Base-by-base conservation (phyloP, 37 sponge, comb jelly and placozoan species). In the Halichondria panicea region DNA sequence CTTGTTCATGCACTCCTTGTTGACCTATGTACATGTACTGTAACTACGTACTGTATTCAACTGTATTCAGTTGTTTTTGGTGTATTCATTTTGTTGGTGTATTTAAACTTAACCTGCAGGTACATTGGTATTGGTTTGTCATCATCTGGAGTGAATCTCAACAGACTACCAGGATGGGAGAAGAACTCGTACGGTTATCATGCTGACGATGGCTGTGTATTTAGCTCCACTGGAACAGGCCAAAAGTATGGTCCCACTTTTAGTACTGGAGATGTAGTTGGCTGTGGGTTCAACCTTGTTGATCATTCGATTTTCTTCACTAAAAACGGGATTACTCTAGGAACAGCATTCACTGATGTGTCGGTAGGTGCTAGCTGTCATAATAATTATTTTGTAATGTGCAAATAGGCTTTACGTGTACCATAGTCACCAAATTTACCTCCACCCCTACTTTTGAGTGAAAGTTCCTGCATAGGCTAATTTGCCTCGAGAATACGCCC, bases 181-280 rank as follows among this genome's bases (percentile, higher is more conserved):
- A 98, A 95, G 76, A 81, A 89, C 71, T 91, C 94, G 15, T 98
- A 92, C 80, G 99, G 99, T 80, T 98, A 93, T 82, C 99, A 98
- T 93, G 99, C 91, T 42, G 99, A 98, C 77, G 99, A 98, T 82
- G 99, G 99, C 35, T 87, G 91, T 77, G 84, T 91, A 1, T 98
- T 95, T 76, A 72, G 74, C 68, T 84, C 91, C 0, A 85, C 91
- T 37, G 86, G 84, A 6, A 88, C 84, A 13, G 99, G 99, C 1
- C 86, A 98, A 77, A 74, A 74, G 37, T 98, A 94, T 72, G 99
- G 99, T 18, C 96, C 99, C 12, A 93, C 94, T 15, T 98, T 95
- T 79, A 91, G 96, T 25, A 98, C 99, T 6, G 93, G 91, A 15
- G 99, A 98, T 75, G 81, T 89, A 1, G 93, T 98, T 27, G 99